Percentiles rank a stretch among this genome's conserved stretches.
These are phyloP conservation scores for Seriola quinqueradiata DNA, from an alignment of 2,113 vertebrate species.

Conservation along the genomic window DNA sequence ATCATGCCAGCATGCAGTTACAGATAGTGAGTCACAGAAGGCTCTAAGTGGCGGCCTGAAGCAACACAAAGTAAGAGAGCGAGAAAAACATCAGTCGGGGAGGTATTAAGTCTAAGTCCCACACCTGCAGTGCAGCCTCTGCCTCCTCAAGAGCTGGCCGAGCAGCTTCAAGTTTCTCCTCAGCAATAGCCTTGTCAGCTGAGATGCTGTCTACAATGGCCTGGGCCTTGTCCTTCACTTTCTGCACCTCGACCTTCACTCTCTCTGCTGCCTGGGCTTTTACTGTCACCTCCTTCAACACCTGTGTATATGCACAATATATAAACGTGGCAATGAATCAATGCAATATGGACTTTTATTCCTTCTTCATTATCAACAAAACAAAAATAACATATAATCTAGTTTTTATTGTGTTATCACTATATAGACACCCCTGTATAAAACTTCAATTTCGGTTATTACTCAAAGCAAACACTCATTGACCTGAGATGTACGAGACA, in stretches of 20 bases:
- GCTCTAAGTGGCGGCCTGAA: no score
- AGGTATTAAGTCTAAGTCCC: not conserved
- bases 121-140: conserved; percentile 92
- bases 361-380: not conserved
- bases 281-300: conserved; percentile 94
- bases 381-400: not conserved
- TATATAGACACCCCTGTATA: no score
- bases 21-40: no score
- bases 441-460: not conserved
- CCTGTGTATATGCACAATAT: conserved; percentile 78
- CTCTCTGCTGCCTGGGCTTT: conserved; percentile 95
- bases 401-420: not conserved
- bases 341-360: not conserved
- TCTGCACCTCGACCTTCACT: conserved; percentile 95
- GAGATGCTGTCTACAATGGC: conserved; percentile 94
- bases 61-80: no score
- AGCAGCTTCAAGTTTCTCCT: conserved; percentile 93
- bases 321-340: not conserved
- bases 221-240: conserved; percentile 97
- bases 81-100: no score
- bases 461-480: not conserved
- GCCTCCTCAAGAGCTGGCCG: conserved; percentile 94
- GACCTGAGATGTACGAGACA: not conserved
- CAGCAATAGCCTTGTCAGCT: conserved; percentile 92
- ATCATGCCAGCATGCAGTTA: not conserved